Evolutionary conservation across 2,888 invertebrate genomes (phyloP), one percentile per base, ranked within the genome.

Genomic region (Drosophila paucipuncta): DNA sequence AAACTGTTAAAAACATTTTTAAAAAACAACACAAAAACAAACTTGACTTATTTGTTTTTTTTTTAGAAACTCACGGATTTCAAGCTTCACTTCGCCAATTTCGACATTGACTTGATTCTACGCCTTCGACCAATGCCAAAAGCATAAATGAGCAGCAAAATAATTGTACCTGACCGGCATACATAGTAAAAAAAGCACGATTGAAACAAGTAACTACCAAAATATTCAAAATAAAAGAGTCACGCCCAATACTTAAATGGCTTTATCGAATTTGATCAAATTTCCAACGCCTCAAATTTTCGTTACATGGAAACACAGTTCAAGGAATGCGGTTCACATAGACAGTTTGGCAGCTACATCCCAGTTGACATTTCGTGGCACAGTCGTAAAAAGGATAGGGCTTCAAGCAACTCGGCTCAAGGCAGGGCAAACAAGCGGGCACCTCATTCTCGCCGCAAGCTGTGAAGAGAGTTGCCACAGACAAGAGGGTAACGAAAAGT

Each of bases 361-460:
- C 83, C 54, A 89, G 55, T 0, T 37, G 22, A 41, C 83, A 87
- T n/a, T 1, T 1, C 0, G 0, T 0, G 7, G 1, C 1, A 31
- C 81, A 75, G 0, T 0, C 0, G 0, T 11, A 0, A 10, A 0
- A 0, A 16, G 18, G 1, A 57, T 16, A 65, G 6, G 73, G 73
- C n/a, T 33, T 7, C 1, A 18, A 11, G 22, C 83, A 86, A 28
- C 28, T 78, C n/a, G 81, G 41, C 47, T 73, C 68, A 2, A 16
- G 7, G 59, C 89, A 82, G 18, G 60, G 49, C 33, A 81, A 0
- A 65, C 84, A 89, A n/a, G 64, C 30, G 3, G 31, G 57, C 41
- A 68, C 13, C 66, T 83, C 89, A 39, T 81, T 70, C 53, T 59
- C 39, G 13, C 70, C 85, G 49, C 89, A 89, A 39, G 72, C 87